These are phyloP conservation scores for Aythya baeri DNA, from an alignment of 2,113 vertebrate genomes.

Conservation along the genomic window DNA sequence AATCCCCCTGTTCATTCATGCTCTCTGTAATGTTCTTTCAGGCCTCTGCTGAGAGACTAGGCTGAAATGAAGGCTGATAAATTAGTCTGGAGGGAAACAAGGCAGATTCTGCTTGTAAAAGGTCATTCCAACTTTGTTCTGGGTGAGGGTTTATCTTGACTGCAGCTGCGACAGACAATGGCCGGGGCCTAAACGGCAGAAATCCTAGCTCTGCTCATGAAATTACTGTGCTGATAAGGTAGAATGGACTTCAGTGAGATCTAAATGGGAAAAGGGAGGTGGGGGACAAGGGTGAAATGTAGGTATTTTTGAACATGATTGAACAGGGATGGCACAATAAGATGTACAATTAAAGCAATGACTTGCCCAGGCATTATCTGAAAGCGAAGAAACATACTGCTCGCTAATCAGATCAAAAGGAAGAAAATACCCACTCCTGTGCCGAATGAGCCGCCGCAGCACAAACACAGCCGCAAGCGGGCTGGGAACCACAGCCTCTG, in stretches of 20 bases:
- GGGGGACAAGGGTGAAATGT: slow-evolving; percentile 53
- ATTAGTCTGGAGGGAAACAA: slow-evolving; percentile 88
- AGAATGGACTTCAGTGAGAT: slow-evolving; percentile 87
- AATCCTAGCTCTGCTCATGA: slow-evolving; percentile 92
- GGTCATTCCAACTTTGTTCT: slow-evolving; percentile 97
- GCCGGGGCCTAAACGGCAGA: slow-evolving; percentile 90
- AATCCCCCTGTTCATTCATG: slow-evolving; percentile 86
- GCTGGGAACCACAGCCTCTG: not conserved
- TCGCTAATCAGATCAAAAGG: not conserved
- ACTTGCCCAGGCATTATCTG: slow-evolving; percentile 41
- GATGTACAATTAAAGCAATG: slow-evolving; percentile 63
- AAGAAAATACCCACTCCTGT: not conserved
- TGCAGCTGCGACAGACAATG: slow-evolving; percentile 93
- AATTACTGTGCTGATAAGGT: slow-evolving; percentile 93
- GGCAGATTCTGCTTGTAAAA: slow-evolving; percentile 92
- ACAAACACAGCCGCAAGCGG: not conserved
- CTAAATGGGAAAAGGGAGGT: slow-evolving; percentile 83
- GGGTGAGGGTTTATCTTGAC: slow-evolving; percentile 97
- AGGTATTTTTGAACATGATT: slow-evolving; percentile 68
- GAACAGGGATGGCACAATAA: slow-evolving; percentile 74
- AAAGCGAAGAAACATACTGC: not conserved
- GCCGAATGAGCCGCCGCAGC: not conserved
- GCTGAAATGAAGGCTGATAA: slow-evolving; percentile 82
- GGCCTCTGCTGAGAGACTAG: slow-evolving; percentile 77
- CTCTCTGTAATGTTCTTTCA: slow-evolving; percentile 79